A percentile compares a stretch with the other conserved stretches of the same genome.
Conservation (phyloP, 2,888 invertebrate species). For the Protonemura montana region DNA sequence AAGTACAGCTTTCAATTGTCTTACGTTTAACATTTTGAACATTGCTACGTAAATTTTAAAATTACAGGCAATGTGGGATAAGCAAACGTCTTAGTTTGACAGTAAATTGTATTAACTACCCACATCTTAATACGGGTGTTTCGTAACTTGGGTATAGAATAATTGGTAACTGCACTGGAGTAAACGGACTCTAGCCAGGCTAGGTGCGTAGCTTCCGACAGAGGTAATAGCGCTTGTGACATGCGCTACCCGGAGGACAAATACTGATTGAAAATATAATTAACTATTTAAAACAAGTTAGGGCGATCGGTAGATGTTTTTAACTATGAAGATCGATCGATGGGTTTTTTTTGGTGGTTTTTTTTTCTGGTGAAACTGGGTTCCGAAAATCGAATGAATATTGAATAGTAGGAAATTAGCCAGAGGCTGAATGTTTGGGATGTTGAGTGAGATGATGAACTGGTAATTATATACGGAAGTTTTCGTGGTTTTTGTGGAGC, state of each 20-base stretch:
- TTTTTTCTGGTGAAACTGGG: neutral
- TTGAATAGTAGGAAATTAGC: neutral
- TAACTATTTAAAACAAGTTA: constrained; percentile 19
- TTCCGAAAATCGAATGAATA: neutral
- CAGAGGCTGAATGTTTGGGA: neutral
- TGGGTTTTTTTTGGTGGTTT: neutral
- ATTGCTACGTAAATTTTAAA: too few relatives aligned
- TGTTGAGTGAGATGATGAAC: neutral
- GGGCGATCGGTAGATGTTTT: neutral
- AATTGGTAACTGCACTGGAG: too few relatives aligned
- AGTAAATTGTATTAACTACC: too few relatives aligned
- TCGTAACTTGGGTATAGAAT: too few relatives aligned
- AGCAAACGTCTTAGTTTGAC: too few relatives aligned
- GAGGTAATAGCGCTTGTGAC: neutral
- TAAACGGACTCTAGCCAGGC: neutral
- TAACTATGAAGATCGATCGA: constrained; percentile 7
- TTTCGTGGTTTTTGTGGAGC: neutral
- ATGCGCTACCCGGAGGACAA: neutral
- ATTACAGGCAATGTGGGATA: too few relatives aligned
- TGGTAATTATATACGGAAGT: neutral
- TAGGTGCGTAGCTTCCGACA: neutral
- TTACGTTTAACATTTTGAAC: too few relatives aligned
- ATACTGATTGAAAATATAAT: constrained; percentile 20
- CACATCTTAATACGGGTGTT: too few relatives aligned
- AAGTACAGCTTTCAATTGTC: too few relatives aligned